phyloP scores from a whole-genome alignment of 2,113 vertebrate genomes.

The Salvator merianae region DNA sequence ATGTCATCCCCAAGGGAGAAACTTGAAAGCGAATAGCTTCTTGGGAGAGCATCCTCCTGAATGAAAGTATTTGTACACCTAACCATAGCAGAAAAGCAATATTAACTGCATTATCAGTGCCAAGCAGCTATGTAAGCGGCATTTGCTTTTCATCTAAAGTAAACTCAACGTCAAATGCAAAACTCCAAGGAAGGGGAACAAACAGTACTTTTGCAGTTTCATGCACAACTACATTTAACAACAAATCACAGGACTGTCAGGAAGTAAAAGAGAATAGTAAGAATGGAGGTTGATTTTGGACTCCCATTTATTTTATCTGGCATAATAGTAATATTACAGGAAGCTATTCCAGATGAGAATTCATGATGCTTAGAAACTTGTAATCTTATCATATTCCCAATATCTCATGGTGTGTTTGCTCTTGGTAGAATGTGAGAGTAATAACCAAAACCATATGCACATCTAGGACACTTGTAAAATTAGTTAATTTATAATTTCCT shows the following conservation, averaged over 20 bases:
- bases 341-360: conserved; percentile 59
- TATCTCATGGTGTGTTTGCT: conserved; percentile 24
- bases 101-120: conserved; percentile 41
- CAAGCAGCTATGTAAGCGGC: conserved; percentile 19
- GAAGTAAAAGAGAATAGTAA: conserved; percentile 49
- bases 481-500: conserved; percentile 63
- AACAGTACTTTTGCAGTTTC: neutral
- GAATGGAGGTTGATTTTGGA: conserved; percentile 61
- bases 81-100: conserved; percentile 36
- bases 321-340: conserved; percentile 51
- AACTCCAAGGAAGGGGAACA: neutral
- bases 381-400: conserved; percentile 55
- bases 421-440: conserved; percentile 41
- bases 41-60: conserved; percentile 21
- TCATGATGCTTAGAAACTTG: conserved; percentile 48
- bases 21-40: conserved; percentile 30
- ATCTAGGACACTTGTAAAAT: conserved; percentile 46
- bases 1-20: conserved; percentile 31
- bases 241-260: conserved; percentile 29
- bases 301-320: conserved; percentile 55
- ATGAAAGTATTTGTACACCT: conserved; percentile 37
- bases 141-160: conserved; percentile 35
- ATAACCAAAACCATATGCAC: conserved; percentile 60
- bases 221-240: conserved; percentile 46
- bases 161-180: conserved; percentile 4